Base-by-base conservation (phyloP, 2,113 vertebrate species). In the Melanerpes aurifrons region DNA sequence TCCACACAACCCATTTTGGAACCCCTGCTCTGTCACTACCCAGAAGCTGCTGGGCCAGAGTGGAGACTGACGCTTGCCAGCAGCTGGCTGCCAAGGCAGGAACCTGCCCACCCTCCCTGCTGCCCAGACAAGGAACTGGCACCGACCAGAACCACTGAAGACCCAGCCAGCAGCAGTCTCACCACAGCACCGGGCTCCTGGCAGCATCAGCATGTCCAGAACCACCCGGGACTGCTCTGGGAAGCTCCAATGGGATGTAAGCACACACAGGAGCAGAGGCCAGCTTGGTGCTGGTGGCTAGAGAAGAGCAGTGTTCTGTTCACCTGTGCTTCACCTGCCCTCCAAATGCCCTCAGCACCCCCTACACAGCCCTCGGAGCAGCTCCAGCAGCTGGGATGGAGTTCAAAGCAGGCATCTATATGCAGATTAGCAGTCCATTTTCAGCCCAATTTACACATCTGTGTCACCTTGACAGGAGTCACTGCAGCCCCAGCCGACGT, bases 21-120 rank as follows among this genome's bases (percentile, higher is more conserved):
- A 10, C 2, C 53, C 24, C 24, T 0, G 0, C 32, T 32, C 47
- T 0, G 0, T 12, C 0, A 0, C 40, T 78, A 7, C 28, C 11
- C 61, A 56, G 63, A 59, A 62, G 35, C n/a, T 35, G 68, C 71
- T 13, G 54, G 10, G 11, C 61, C 2, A 4, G 2, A 40, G 58
- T 4, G 5, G 17, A 72, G 59, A 76, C 43, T 14, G 14, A 18
- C 9, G 1, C 57, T n/a, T 12, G 2, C 40, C 64, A 37, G 82
- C 0, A 2, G 40, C 32, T 4, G 19, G 70, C 40, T 47, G 64
- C 59, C 40, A 20, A 20, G 35, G 40, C n/a, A 0, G 79, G 67
- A 45, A 25, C 35, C 54, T 13, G 9, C 73, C 45, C 15, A 1
- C 54, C 31, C 29, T n/a, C n/a, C 53, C 35, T 2, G 2, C 35